These are phyloP conservation scores for Triplophysa yarkandensis DNA, from an alignment of 2,797 vertebrate species.

Conservation along the genomic window DNA sequence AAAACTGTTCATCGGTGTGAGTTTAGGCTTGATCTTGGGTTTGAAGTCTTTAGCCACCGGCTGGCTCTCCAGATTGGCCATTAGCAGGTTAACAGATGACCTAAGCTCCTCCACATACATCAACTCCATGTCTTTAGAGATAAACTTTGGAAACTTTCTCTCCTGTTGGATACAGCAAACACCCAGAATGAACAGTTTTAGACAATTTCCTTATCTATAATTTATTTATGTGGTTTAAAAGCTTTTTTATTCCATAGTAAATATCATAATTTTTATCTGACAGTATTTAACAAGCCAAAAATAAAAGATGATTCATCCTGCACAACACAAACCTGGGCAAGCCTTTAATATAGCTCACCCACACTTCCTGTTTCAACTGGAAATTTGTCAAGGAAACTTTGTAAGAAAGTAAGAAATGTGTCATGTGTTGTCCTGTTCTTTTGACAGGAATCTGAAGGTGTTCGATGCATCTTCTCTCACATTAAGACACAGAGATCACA, in stretches of 20 bases:
- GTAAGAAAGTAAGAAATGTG: background rate
- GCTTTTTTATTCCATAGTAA: no score
- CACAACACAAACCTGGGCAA: background rate
- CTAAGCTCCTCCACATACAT: constrained; percentile 91
- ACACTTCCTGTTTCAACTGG: background rate
- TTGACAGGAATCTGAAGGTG: background rate
- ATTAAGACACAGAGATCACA: constrained; percentile 12
- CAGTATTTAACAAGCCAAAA: background rate
- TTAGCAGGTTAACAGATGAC: constrained; percentile 91
- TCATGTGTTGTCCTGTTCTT: background rate
- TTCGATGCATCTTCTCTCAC: background rate
- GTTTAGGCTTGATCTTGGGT: constrained; percentile 87
- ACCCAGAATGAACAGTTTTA: no score
- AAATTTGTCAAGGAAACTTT: background rate
- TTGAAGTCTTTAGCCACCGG: constrained; percentile 97
- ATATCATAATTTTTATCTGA: background rate
- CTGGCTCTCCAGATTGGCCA: constrained; percentile 97
- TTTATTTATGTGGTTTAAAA: no score
- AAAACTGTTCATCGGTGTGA: constrained; percentile 90
- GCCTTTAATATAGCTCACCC: background rate
- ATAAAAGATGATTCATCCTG: constrained; percentile 2
- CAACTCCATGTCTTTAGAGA: constrained; percentile 88
- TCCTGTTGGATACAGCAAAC: constrained; percentile 76
- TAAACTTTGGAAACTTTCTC: constrained; percentile 82
- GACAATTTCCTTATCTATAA: no score